These are phyloP conservation scores for Drosophila biarmipes DNA, from an alignment of 1,140 invertebrate species.

Conservation along the genomic window DNA sequence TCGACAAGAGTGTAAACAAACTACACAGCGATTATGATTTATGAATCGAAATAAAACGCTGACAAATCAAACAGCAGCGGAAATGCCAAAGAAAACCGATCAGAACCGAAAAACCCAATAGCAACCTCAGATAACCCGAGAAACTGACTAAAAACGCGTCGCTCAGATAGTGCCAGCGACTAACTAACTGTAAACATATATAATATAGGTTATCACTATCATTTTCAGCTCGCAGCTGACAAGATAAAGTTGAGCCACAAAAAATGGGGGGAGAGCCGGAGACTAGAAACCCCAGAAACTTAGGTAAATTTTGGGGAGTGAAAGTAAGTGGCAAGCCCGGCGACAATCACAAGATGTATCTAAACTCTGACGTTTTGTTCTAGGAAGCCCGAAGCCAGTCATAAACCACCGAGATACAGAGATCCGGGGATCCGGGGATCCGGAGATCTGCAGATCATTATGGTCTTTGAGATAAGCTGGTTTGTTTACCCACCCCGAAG, in stretches of 20 bases:
- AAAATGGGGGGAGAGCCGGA: conserved; percentile 43
- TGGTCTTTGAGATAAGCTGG: conserved; percentile 24
- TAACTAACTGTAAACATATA: conserved; percentile 64
- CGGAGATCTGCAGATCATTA: conserved; percentile 47
- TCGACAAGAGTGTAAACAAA: conserved; percentile 38
- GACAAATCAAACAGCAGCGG: conserved; percentile 26
- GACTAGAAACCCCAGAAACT: conserved; percentile 20
- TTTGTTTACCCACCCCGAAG: conserved; percentile 55
- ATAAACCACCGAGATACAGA: neutral
- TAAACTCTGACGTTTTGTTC: conserved; percentile 55
- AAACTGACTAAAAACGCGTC: conserved; percentile 36
- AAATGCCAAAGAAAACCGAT: conserved; percentile 37
- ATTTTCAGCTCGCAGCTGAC: conserved; percentile 56
- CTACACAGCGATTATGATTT: conserved; percentile 56
- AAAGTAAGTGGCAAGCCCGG: conserved; percentile 39
- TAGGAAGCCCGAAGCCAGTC: conserved; percentile 28
- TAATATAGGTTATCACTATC: conserved; percentile 77
- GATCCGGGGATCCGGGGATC: conserved; percentile 38
- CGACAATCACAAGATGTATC: conserved; percentile 44
- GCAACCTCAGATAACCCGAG: conserved; percentile 31
- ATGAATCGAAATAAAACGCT: conserved; percentile 47
- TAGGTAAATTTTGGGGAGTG: conserved; percentile 41
- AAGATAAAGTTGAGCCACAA: conserved; percentile 65
- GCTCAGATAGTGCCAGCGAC: conserved; percentile 57
- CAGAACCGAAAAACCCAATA: conserved; percentile 14